A percentile compares a stretch with the other conserved stretches of the same genome.
These are phyloP conservation scores for Acanthurus lineatus DNA, from an alignment of 2,797 vertebrate genomes.

Conservation along the genomic window DNA sequence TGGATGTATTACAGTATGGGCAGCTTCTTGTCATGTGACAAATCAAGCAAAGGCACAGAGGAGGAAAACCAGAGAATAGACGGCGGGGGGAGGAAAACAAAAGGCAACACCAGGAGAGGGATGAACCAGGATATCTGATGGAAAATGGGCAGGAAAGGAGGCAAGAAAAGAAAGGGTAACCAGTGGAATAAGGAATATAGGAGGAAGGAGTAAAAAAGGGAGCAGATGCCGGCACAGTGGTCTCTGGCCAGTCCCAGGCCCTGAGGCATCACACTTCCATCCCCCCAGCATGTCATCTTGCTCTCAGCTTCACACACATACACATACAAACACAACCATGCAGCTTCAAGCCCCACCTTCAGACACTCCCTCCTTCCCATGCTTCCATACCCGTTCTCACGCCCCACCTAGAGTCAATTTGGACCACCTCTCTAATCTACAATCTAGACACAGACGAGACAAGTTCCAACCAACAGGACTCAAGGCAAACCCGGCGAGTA, in stretches of 20 bases:
- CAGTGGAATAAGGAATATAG: conserved; percentile 16
- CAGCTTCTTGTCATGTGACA: conserved; percentile 50
- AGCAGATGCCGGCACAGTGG: conserved; percentile 82
- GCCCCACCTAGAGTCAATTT: conserved; percentile 56
- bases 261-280: conserved; percentile 71
- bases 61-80: conserved; percentile 12
- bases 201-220: conserved; percentile 38
- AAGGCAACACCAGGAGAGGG: background rate
- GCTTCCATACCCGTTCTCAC: conserved; percentile 44
- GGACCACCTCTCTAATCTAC: conserved; percentile 12
- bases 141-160: background rate
- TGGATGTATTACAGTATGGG: conserved; percentile 33
- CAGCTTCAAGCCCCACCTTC: conserved; percentile 59
- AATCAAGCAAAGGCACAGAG: conserved; percentile 7
- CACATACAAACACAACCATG: conserved; percentile 41
- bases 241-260: conserved; percentile 71
- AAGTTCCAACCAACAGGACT: background rate
- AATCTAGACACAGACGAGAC: background rate
- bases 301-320: conserved; percentile 51
- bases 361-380: conserved; percentile 47
- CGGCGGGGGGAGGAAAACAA: background rate
- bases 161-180: conserved; percentile 3
- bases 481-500: conserved; percentile 5
- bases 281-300: conserved; percentile 71
- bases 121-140: conserved; percentile 12